Conservation (phyloP, 2,888 invertebrate genomes). For the Meteorus colon region DNA sequence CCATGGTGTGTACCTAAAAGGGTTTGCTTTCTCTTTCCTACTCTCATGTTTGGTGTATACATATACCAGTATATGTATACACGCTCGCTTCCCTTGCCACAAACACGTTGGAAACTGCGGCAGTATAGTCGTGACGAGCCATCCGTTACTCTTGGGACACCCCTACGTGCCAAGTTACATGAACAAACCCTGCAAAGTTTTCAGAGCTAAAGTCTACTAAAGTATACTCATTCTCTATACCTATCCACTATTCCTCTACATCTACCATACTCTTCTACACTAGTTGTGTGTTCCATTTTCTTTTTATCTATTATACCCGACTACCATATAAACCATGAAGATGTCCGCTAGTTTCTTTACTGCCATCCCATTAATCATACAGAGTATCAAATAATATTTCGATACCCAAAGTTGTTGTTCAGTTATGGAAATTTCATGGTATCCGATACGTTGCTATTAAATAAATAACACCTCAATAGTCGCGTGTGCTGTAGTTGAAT, state of each 20-base stretch:
- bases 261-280: neutral
- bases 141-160: conserved; percentile 39
- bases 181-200: conserved; percentile 25
- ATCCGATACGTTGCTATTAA: conserved; percentile 21
- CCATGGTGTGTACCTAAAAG: conserved; percentile 34
- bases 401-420: conserved; percentile 9
- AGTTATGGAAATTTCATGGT: neutral
- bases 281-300: neutral
- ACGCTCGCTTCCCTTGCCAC: conserved; percentile 22
- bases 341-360: neutral
- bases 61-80: neutral
- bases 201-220: conserved; percentile 21
- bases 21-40: conserved; percentile 28
- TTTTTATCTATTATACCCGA: neutral
- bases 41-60: conserved; percentile 2
- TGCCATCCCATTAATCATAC: conserved; percentile 10
- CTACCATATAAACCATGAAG: neutral
- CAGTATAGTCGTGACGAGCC: conserved; percentile 22
- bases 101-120: conserved; percentile 36
- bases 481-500: neutral
- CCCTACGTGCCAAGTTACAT: conserved; percentile 36
- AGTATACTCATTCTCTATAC: neutral
- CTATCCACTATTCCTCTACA: neutral
- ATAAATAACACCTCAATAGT: conserved; percentile 24
- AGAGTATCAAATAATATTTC: neutral